Percentiles rank a stretch among this genome's conserved stretches.
These are phyloP conservation scores for Tricholauxania praeusta DNA, from an alignment of 2,888 invertebrate genomes.

Conservation along the genomic window DNA sequence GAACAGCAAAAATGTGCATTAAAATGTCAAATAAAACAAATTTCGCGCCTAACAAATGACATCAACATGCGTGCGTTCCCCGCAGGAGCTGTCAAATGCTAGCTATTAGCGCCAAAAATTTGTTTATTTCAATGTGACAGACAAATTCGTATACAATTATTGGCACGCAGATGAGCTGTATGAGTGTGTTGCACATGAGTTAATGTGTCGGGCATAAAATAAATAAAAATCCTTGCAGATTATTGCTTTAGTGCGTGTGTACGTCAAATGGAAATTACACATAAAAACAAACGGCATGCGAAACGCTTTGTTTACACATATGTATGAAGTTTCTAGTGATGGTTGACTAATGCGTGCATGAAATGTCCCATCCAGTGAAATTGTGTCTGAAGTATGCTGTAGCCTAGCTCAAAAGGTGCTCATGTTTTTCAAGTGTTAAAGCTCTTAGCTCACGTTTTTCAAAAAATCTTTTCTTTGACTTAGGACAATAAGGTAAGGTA, in stretches of 20 bases:
- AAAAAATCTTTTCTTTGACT: too few species aligned
- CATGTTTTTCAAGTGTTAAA: too few species aligned
- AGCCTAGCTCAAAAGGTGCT: too few species aligned
- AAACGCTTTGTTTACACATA: conserved; percentile 17
- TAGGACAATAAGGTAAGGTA: too few species aligned
- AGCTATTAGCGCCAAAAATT: conserved; percentile 21
- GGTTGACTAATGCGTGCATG: too few species aligned
- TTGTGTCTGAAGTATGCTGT: too few species aligned
- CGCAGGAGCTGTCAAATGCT: neutral
- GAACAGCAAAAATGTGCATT: too few species aligned
- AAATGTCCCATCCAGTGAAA: too few species aligned
- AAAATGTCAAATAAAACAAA: too few species aligned
- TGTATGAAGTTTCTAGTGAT: too few species aligned
- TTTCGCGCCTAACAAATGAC: neutral
- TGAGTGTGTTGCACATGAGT: conserved; percentile 18
- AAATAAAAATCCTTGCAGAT: conserved; percentile 8
- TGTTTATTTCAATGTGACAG: conserved; percentile 20
- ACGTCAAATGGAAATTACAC: conserved; percentile 10
- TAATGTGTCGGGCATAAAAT: neutral
- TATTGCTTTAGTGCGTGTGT: conserved; percentile 35
- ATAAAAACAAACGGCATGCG: too few species aligned
- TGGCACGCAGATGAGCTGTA: neutral
- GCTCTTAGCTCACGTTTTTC: too few species aligned
- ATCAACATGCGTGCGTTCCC: conserved; percentile 6
- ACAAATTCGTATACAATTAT: neutral